These are phyloP conservation scores for Oxytorus armatus DNA, from an alignment of 2,888 invertebrate species.

Conservation along the genomic window DNA sequence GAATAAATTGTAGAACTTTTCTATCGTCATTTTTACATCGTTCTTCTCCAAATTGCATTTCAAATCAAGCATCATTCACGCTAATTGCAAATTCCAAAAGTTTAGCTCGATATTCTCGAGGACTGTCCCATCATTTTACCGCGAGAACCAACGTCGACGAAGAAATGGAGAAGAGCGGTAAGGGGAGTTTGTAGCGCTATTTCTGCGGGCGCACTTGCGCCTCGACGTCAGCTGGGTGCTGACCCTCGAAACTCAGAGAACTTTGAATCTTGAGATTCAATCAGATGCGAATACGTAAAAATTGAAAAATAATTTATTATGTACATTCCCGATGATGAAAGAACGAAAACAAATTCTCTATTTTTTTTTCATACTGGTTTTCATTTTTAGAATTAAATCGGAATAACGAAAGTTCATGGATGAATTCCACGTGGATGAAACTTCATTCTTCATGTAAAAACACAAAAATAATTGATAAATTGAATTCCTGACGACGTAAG, in stretches of 20 bases:
- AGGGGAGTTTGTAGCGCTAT: slow-evolving; percentile 55
- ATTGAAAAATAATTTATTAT: background rate
- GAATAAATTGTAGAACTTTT: slow-evolving; percentile 51
- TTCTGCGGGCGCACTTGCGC: slow-evolving; percentile 61
- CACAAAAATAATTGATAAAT: background rate
- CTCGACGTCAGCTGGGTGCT: slow-evolving; percentile 60
- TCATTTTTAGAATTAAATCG: no score
- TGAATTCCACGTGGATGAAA: no score
- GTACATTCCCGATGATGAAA: background rate
- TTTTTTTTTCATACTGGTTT: no score
- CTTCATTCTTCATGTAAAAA: no score
- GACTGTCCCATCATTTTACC: slow-evolving; percentile 46
- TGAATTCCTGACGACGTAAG: background rate
- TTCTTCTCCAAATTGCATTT: slow-evolving; percentile 24
- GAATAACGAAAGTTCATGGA: no score
- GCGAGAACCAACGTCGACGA: slow-evolving; percentile 22
- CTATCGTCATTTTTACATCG: slow-evolving; percentile 10
- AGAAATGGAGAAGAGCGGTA: background rate
- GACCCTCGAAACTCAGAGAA: slow-evolving; percentile 54
- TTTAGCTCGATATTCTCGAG: slow-evolving; percentile 24
- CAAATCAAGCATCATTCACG: slow-evolving; percentile 47
- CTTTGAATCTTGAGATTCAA: slow-evolving; percentile 48
- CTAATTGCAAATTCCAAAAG: slow-evolving; percentile 57
- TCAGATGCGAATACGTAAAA: slow-evolving; percentile 40
- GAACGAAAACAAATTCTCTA: no score